These are phyloP conservation scores for Caenorhabditis panamensis DNA, from an alignment of 2,888 invertebrate genomes.

Conservation along the genomic window DNA sequence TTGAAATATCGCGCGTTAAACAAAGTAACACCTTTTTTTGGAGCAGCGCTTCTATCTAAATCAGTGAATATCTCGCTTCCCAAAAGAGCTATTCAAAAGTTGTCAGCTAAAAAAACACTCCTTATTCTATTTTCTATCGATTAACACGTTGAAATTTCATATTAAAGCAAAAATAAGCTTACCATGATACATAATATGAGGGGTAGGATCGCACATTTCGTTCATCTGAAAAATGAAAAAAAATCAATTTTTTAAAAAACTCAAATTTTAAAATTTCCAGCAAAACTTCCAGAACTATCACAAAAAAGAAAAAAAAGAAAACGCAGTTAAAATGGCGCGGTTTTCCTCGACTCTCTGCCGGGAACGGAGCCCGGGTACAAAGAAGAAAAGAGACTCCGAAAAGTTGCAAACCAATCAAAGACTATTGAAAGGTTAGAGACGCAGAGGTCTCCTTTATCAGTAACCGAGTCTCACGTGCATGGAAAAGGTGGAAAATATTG, in stretches of 20 bases:
- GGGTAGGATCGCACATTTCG: background rate
- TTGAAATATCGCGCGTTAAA: no score
- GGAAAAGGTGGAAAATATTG: background rate
- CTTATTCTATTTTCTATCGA: no score
- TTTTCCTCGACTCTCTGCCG: background rate
- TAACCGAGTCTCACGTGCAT: background rate
- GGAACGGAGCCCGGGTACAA: slow-evolving; percentile 35
- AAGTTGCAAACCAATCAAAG: background rate
- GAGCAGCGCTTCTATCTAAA: no score
- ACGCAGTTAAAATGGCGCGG: background rate
- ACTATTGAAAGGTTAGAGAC: background rate
- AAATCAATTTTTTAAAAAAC: no score
- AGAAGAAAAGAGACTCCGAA: slow-evolving; percentile 39
- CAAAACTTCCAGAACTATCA: no score
- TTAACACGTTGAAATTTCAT: background rate
- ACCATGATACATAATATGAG: slow-evolving; percentile 19
- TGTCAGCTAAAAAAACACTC: no score
- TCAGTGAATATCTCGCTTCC: no score
- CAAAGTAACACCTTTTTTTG: no score
- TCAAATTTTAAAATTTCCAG: no score
- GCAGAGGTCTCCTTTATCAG: background rate
- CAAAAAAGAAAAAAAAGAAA: background rate
- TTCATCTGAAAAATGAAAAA: no score
- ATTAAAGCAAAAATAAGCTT: background rate
- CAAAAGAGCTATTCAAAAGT: no score